Base-by-base conservation (phyloP, 2,113 vertebrate species). In the Gnathonemus echidnorhynchus region DNA sequence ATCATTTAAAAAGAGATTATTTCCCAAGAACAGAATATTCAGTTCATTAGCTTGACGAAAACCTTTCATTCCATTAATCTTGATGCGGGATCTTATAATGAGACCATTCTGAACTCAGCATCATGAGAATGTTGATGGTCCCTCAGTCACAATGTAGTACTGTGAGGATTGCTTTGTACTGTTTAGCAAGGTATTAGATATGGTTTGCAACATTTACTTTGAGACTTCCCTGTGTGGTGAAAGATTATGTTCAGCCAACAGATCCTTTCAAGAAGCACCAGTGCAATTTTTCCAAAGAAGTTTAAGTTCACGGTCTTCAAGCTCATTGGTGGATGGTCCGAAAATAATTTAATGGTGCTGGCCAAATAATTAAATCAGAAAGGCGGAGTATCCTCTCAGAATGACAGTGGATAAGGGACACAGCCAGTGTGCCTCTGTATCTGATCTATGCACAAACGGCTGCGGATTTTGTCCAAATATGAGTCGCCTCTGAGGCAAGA, bases 1-100 rank as follows among this genome's bases (percentile, higher is more conserved):
- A n/a, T 19, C 21, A 50, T 35, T 87, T 5, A 24, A 74, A 86
- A 87, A 11, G 24, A 31, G 31, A 84, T 46, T 56, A 80, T 87
- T 88, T 58, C 66, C 52, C 35, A 88, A 84, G 50, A 88, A 56
- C 11, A 17, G n/a, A 15, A 58, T 56, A 83, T 88, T 90, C 87
- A 88, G 66, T 88, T 90, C 66, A 90, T 90, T 88, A 83, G 70
- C 66, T 88, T 17, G 24, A 85, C 45, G 39, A n/a, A 66, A 48
- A 24, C 52, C 50, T 39, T 56, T 86, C 53, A 62, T 45, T 50
- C 45, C 62, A 48, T 53, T 86, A 52, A 52, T 90, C 70, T 62
- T 77, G 56, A 58, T 48, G 31, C 15, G 9, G 39, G 31, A 27
- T 83, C 31, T 62, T 83, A 27, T 89, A 58, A 56, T 85, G 77